Evolutionary conservation across 2,113 vertebrate species (phyloP).

Genomic region (Rhinogobius similis): DNA sequence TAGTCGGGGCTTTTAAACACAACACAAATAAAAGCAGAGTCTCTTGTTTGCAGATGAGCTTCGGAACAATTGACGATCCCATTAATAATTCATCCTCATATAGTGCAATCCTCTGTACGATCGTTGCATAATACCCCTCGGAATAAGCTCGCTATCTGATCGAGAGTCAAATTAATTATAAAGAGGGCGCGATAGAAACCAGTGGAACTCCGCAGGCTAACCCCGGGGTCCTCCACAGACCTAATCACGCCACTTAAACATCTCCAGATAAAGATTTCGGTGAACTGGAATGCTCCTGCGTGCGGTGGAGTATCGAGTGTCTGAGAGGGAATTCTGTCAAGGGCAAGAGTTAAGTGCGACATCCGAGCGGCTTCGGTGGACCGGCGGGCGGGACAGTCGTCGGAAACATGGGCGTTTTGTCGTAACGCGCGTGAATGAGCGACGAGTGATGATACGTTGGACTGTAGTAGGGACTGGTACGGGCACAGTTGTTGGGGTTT

Average conservation of each 20-base stretch:
- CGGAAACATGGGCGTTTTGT: background rate
- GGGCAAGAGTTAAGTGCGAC: background rate
- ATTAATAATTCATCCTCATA: constrained; percentile 41
- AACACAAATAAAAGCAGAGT: constrained; percentile 3
- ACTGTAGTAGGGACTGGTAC: background rate
- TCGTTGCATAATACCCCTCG: constrained; percentile 56
- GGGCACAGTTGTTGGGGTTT: background rate
- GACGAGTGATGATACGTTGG: background rate
- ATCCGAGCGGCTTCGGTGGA: background rate
- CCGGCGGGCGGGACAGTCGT: background rate
- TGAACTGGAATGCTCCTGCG: constrained; percentile 59
- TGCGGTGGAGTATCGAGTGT: constrained; percentile 25
- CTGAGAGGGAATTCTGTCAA: constrained; percentile 16
- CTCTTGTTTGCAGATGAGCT: constrained; percentile 6
- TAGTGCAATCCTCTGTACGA: constrained; percentile 38
- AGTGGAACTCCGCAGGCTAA: constrained; percentile 45
- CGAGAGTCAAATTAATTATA: constrained; percentile 59
- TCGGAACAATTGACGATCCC: constrained; percentile 28
- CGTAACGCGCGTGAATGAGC: background rate
- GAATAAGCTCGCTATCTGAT: constrained; percentile 48
- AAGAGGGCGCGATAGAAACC: constrained; percentile 63
- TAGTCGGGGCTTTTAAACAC: background rate
- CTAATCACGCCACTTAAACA: constrained; percentile 64
- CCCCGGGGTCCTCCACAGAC: constrained; percentile 50
- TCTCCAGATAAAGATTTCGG: constrained; percentile 65